These are phyloP conservation scores for Hirtodrosophila cameraria DNA, from an alignment of 2,888 invertebrate species.

Conservation along the genomic window DNA sequence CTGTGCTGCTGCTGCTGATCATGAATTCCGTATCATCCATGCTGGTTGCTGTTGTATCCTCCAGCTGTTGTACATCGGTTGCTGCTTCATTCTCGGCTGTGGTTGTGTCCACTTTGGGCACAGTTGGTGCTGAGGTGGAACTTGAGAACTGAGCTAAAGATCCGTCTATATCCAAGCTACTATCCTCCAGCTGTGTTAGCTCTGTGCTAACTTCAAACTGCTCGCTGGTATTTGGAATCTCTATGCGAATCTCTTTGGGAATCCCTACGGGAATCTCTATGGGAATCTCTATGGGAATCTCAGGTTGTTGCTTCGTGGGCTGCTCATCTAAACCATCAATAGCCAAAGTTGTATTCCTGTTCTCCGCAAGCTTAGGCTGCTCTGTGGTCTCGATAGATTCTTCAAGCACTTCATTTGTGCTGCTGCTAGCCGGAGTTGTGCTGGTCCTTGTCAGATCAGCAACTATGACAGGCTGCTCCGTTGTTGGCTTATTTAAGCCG, in stretches of 20 bases:
- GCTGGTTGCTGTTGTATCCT: neutral
- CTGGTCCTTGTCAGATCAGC: conserved; percentile 1
- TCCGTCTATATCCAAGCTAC: neutral
- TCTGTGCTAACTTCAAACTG: neutral
- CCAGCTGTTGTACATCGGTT: neutral
- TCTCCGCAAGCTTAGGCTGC: neutral
- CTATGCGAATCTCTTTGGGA: no score
- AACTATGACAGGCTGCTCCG: neutral
- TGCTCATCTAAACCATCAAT: no score
- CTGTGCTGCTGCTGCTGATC: conserved; percentile 26
- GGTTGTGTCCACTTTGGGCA: no score
- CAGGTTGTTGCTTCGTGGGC: no score
- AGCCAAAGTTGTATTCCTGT: neutral
- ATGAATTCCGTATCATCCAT: conserved; percentile 1
- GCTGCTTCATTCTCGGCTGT: neutral
- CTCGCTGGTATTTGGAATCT: no score
- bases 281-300: no score
- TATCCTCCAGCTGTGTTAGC: neutral
- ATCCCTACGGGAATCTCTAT: no score
- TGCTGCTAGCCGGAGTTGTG: conserved; percentile 3
- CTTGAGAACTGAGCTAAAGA: neutral
- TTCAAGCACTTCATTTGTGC: neutral
- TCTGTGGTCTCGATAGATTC: conserved; percentile 4
- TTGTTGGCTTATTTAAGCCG: neutral
- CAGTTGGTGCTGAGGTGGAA: neutral